These are phyloP conservation scores for Drosophila paranaensis DNA, from an alignment of 2,888 invertebrate species.

Conservation along the genomic window DNA sequence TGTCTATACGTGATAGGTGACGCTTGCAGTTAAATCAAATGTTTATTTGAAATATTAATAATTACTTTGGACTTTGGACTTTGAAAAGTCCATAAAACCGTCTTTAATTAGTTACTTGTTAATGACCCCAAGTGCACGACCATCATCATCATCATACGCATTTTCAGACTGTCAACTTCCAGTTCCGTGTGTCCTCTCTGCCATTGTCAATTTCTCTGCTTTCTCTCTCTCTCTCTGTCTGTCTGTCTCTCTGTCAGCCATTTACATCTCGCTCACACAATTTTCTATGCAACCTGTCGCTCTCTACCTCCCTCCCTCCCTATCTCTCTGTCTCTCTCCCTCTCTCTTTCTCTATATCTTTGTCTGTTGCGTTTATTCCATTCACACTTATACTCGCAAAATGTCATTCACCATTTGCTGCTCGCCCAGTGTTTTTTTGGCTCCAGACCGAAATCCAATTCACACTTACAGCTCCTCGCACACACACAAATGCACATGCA, in stretches of 20 bases:
- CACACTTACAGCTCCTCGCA: slow-evolving; percentile 54
- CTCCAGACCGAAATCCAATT: slow-evolving; percentile 58
- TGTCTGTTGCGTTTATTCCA: slow-evolving; percentile 10
- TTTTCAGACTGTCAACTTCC: slow-evolving; percentile 19
- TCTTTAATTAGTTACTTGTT: not conserved
- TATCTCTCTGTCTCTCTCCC: not conserved
- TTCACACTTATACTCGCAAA: slow-evolving; percentile 27
- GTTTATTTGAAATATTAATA: not conserved
- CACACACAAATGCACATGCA: slow-evolving; percentile 31
- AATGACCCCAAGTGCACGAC: not conserved
- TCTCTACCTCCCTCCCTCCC: not conserved
- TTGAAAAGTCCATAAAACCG: too few species aligned
- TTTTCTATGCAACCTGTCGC: not conserved
- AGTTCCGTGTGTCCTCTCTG: not conserved
- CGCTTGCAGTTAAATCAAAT: not conserved
- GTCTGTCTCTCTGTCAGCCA: not conserved
- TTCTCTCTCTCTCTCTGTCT: not conserved
- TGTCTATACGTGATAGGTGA: too few species aligned
- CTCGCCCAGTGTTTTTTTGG: slow-evolving; percentile 63
- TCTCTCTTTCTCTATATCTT: not conserved
- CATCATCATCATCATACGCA: slow-evolving; percentile 21
- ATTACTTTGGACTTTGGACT: too few species aligned
- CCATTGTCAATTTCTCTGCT: not conserved
- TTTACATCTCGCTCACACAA: not conserved
- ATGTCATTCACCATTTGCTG: slow-evolving; percentile 50